phyloP scores from a whole-genome alignment of 2,888 invertebrate species.

The Endomychus coccineus region DNA sequence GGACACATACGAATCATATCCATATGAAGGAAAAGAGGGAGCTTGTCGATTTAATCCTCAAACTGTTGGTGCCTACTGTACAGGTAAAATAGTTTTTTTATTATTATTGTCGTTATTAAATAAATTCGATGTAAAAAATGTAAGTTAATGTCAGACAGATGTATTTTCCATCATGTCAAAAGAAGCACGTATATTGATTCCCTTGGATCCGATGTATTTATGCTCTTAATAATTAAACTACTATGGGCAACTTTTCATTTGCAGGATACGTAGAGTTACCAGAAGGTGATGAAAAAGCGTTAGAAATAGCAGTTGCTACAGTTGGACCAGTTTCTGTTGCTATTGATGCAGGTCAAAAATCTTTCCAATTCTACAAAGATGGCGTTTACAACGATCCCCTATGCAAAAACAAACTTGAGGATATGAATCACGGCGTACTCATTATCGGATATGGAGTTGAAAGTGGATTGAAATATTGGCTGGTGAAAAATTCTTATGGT shows the following conservation, averaged over 20 bases:
- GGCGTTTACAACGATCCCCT: conserved; percentile 71
- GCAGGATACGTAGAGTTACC: conserved; percentile 67
- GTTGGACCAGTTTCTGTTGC: conserved; percentile 80
- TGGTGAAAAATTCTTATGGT: conserved; percentile 62
- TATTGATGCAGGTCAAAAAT: conserved; percentile 70
- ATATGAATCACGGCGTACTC: conserved; percentile 74
- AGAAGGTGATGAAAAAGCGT: conserved; percentile 59
- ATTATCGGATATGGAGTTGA: conserved; percentile 73
- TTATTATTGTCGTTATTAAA: no score
- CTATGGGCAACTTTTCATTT: no score
- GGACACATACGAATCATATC: conserved; percentile 47
- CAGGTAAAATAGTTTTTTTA: no score
- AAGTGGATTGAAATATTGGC: conserved; percentile 54
- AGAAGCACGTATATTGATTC: no score
- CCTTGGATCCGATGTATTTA: no score
- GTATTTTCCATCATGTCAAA: no score
- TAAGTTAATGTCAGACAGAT: no score
- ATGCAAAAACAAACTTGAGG: conserved; percentile 51
- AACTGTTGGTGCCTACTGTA: conserved; percentile 12
- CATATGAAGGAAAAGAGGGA: conserved; percentile 37
- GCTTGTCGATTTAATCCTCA: conserved; percentile 17
- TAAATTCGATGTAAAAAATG: no score
- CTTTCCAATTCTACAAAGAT: conserved; percentile 72
- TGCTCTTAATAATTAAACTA: no score
- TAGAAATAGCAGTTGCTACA: conserved; percentile 70